Evolutionary conservation across 2,888 invertebrate species (phyloP), one percentile per base, ranked within the genome.

Genomic region (Harpagoxenus sublaevis): DNA sequence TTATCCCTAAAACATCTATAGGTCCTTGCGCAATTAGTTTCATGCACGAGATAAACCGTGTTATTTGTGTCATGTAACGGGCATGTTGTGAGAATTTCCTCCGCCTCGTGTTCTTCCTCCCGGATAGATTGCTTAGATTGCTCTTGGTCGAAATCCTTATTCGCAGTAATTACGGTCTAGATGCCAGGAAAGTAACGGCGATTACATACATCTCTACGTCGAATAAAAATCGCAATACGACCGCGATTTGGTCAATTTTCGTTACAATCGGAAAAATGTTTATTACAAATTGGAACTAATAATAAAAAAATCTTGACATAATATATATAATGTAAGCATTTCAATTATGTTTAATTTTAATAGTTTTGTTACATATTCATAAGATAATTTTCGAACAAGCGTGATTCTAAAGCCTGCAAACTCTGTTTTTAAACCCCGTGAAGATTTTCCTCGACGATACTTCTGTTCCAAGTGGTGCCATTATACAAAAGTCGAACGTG

Each of bases 241-340:
- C 12, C 3, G 53, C 18, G 9, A 73, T 65, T n/a, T 70, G 31
- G 3, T 51, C 4, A n/a, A 23, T 12, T 28, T 55, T 57, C 8
- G 28, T 73, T 57, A 42, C 6, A 63, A 63, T 75, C 10, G 23
- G 9, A 39, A 0, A 23, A n/a, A 63, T 60, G n/a, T 75, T 15
- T 51, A 39, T 75, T 65, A n/a, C 28, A 74, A 60, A 62, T 74
- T 28, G 15, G 6, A 39, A 65, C 51, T 51, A 18, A 65, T 35
- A 6, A 75, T 8, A 65, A 65, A 65, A 65, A 51, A 39, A 4
- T 35, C 5, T 6, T 5, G 1, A 0, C 10, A 10, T 4, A 42
- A 35, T 18, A 18, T 48, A 18, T 48, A 48, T 48, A 62, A 23
- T n/a, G 15, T 23, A 18, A n/a, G 2, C 15, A 39, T 48, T 48